Percentiles rank a stretch among this genome's conserved stretches.
phyloP scores from a whole-genome alignment of 1,140 invertebrate genomes.

The Diorhabda sublineata region DNA sequence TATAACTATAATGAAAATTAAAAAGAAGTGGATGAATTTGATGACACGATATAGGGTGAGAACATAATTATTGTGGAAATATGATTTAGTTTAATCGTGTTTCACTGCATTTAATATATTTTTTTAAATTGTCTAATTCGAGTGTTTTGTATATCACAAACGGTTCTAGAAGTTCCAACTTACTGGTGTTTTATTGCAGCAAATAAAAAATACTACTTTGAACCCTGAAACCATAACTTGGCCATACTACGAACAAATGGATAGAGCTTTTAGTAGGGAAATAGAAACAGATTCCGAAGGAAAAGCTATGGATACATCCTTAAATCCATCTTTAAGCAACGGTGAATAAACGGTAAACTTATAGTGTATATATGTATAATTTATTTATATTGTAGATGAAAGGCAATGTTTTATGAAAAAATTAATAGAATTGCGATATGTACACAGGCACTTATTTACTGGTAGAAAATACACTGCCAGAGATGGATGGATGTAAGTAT shows the following conservation, averaged over 20 bases:
- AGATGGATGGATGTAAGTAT: slow-evolving; percentile 30
- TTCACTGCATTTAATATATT: too few relatives aligned
- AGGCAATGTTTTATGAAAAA: slow-evolving; percentile 25
- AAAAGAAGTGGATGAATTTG: slow-evolving; percentile 35
- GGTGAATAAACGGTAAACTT: slow-evolving; percentile 4
- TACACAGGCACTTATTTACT: slow-evolving; percentile 24
- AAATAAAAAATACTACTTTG: slow-evolving; percentile 26
- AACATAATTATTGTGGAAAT: too few relatives aligned
- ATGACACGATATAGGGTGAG: slow-evolving; percentile 29
- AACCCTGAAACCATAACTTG: slow-evolving; percentile 23
- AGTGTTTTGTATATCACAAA: too few relatives aligned
- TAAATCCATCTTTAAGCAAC: slow-evolving; percentile 12
- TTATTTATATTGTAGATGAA: slow-evolving; percentile 11
- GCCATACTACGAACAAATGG: slow-evolving; percentile 33
- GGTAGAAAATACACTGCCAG: slow-evolving; percentile 28
- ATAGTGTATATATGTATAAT: neutral
- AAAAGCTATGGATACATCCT: slow-evolving; percentile 3
- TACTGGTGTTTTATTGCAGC: slow-evolving; percentile 11
- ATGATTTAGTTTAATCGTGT: too few relatives aligned
- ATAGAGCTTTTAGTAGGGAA: slow-evolving; percentile 23
- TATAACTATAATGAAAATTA: slow-evolving; percentile 26
- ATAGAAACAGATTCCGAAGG: slow-evolving; percentile 4
- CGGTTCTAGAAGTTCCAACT: too few relatives aligned
- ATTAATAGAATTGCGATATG: slow-evolving; percentile 26
- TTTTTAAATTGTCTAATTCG: too few relatives aligned